Conservation (phyloP, 35 echinoderm and acorn worm genomes). For the Apostichopus californicus region DNA sequence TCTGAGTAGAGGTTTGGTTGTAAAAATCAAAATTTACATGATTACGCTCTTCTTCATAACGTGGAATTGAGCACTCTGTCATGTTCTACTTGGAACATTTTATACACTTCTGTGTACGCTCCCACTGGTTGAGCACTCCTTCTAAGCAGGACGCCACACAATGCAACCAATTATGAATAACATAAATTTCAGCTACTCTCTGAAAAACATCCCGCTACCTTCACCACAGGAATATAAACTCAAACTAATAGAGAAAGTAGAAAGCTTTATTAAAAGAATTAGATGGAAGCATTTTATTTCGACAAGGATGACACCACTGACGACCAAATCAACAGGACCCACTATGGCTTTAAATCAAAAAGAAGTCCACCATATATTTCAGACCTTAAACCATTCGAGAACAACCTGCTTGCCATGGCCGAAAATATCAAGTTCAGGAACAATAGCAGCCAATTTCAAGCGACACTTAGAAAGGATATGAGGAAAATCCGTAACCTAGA, state of each 20-base stretch:
- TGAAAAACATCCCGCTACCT: slow-evolving; percentile 60
- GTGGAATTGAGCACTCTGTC: too few relatives aligned
- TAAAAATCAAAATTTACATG: too few relatives aligned
- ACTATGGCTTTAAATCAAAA: slow-evolving; percentile 61
- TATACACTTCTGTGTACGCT: too few relatives aligned
- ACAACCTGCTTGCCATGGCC: slow-evolving; percentile 47
- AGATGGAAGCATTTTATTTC: slow-evolving; percentile 66
- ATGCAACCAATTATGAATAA: too few relatives aligned
- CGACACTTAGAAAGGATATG: background rate
- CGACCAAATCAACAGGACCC: background rate
- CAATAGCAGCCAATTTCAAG: background rate
- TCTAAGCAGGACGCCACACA: background rate
- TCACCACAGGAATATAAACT: slow-evolving; percentile 30
- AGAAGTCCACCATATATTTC: slow-evolving; percentile 54
- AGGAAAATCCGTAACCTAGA: background rate
- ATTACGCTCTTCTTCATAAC: too few relatives aligned
- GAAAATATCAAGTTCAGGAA: slow-evolving; percentile 49
- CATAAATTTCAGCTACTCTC: slow-evolving; percentile 22
- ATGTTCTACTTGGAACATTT: too few relatives aligned
- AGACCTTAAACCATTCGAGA: slow-evolving; percentile 60
- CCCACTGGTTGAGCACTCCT: too few relatives aligned
- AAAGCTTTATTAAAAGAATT: slow-evolving; percentile 66
- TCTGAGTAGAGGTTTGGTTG: too few relatives aligned
- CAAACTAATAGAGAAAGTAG: slow-evolving; percentile 61
- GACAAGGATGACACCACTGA: background rate